A percentile compares a stretch with the other conserved stretches of the same genome.
phyloP scores from a whole-genome alignment of 2,888 invertebrate genomes.

The Diadromus collaris region DNA sequence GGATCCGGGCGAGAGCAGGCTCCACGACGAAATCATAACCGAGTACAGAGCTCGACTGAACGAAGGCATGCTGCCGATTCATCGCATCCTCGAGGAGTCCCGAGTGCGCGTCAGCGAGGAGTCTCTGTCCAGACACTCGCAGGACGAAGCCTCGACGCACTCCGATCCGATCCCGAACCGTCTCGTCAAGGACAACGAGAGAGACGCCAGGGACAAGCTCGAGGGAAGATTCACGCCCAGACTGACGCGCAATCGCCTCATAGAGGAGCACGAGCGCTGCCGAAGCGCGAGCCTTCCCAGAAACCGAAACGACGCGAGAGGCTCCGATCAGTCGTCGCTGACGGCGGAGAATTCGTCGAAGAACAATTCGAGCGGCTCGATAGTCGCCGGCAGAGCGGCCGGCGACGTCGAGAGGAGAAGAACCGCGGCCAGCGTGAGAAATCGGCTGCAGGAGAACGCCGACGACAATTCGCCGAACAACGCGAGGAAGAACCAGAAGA shows the following conservation, averaged over 20 bases:
- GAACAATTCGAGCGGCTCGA: constrained; percentile 42
- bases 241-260: constrained; percentile 64
- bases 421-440: constrained; percentile 61
- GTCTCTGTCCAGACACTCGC: constrained; percentile 69
- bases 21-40: constrained; percentile 73
- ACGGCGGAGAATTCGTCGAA: constrained; percentile 46
- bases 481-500: constrained; percentile 39
- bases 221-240: constrained; percentile 60
- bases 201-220: constrained; percentile 31
- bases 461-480: constrained; percentile 50
- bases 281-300: constrained; percentile 59
- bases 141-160: constrained; percentile 63
- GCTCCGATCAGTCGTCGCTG: constrained; percentile 22
- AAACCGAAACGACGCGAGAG: constrained; percentile 37
- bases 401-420: constrained; percentile 48
- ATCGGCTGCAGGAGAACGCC: constrained; percentile 60
- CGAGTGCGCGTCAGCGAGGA: constrained; percentile 74
- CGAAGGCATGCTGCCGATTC: constrained; percentile 74
- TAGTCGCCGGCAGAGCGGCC: constrained; percentile 15
- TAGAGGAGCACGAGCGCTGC: constrained; percentile 64
- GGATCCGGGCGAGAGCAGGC: constrained; percentile 65
- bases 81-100: constrained; percentile 74
- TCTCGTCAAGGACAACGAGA: constrained; percentile 43
- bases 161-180: constrained; percentile 69
- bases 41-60: constrained; percentile 72